Percentiles rank a stretch among this genome's conserved stretches.
These are phyloP conservation scores for Myripristis murdjan DNA, from an alignment of 2,797 vertebrate genomes.

Conservation along the genomic window DNA sequence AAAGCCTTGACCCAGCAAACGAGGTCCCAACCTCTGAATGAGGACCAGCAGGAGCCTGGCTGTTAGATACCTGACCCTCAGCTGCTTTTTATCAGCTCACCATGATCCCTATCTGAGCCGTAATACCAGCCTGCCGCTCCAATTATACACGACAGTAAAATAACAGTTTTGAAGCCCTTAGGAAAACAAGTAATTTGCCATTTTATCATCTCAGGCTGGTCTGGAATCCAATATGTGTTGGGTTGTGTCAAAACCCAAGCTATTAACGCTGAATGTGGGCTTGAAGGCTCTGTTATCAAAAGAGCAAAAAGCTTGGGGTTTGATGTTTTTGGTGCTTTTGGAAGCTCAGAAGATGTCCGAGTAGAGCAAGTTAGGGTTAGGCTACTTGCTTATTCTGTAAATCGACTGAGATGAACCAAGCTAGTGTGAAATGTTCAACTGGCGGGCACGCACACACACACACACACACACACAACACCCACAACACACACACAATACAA, in stretches of 20 bases:
- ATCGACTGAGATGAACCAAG: conserved; percentile 32
- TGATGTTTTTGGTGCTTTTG: conserved; percentile 21
- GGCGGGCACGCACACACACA: background rate
- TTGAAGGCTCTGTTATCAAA: conserved; percentile 52
- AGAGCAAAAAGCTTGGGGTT: conserved; percentile 46
- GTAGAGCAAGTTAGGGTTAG: conserved; percentile 19
- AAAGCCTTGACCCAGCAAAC: conserved; percentile 78
- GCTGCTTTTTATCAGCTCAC: conserved; percentile 78
- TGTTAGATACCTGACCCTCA: conserved; percentile 70
- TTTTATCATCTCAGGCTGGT: conserved; percentile 68
- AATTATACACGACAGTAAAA: conserved; percentile 72
- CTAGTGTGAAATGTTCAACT: conserved; percentile 28
- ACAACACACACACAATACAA: background rate
- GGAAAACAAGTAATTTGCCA: conserved; percentile 72
- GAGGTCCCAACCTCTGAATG: conserved; percentile 73
- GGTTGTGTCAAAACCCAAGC: conserved; percentile 54
- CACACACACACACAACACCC: too few relatives aligned
- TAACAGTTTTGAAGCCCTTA: conserved; percentile 73
- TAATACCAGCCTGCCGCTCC: conserved; percentile 71
- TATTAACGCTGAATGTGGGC: conserved; percentile 52
- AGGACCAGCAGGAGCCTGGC: conserved; percentile 67
- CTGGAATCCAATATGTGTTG: conserved; percentile 54
- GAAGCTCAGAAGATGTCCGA: conserved; percentile 39
- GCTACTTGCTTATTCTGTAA: conserved; percentile 41
- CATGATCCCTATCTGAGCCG: conserved; percentile 57